A percentile compares a stretch with the other conserved stretches of the same genome.
These are phyloP conservation scores for Helleia helle DNA, from an alignment of 2,888 invertebrate genomes.

Conservation along the genomic window DNA sequence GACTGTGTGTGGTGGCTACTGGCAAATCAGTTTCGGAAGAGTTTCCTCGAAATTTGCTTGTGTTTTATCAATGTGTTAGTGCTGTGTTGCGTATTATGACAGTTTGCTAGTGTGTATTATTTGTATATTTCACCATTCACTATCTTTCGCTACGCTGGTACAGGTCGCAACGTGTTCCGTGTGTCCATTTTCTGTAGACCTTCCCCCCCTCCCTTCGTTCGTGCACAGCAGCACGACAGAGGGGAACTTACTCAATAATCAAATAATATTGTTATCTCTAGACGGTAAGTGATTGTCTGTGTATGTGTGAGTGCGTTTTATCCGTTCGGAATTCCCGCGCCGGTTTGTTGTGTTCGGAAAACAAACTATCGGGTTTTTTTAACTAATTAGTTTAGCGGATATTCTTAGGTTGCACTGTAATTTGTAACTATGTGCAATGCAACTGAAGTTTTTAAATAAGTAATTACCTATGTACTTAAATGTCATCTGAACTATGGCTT, in stretches of 20 bases:
- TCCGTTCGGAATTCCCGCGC: constrained; percentile 32
- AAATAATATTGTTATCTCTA: not conserved
- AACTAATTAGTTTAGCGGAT: constrained; percentile 21
- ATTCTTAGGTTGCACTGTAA: constrained; percentile 10
- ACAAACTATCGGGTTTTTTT: constrained; percentile 21
- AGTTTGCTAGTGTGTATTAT: constrained; percentile 18
- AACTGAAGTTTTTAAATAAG: no score
- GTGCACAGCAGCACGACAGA: constrained; percentile 18
- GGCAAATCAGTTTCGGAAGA: constrained; percentile 32
- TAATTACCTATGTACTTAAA: no score
- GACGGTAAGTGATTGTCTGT: constrained; percentile 7
- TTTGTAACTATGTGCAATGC: not conserved
- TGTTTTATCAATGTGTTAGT: constrained; percentile 21
- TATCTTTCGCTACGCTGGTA: not conserved
- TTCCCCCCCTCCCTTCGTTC: constrained; percentile 26
- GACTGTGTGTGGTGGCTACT: constrained; percentile 38
- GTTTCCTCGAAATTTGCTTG: constrained; percentile 50
- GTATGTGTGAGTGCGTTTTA: constrained; percentile 27
- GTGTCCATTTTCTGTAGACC: constrained; percentile 23
- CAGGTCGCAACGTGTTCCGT: constrained; percentile 41
- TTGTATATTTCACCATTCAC: constrained; percentile 31
- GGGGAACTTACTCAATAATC: constrained; percentile 23
- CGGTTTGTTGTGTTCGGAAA: constrained; percentile 33
- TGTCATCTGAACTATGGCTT: no score
- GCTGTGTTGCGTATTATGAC: constrained; percentile 1